Evolutionary conservation across 1,140 invertebrate genomes (phyloP), one percentile per base, ranked within the genome.

Genomic region (Physella acuta): DNA sequence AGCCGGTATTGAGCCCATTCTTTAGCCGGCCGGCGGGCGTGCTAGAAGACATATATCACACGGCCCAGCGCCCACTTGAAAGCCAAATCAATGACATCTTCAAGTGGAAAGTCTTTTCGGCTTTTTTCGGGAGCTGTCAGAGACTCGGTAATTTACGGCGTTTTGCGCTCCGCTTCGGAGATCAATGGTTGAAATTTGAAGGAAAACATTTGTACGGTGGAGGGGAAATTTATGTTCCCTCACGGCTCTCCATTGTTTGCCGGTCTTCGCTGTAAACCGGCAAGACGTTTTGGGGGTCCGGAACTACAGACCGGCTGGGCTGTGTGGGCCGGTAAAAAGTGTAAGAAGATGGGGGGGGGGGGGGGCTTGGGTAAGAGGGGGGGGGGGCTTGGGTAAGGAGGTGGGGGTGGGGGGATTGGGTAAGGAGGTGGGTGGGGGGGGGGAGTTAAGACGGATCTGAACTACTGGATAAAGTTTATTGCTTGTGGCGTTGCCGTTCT

Each of bases 121-220:
- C 39, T 44, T 44, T 44, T 44, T 44, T 61, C 24, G 59, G n/a
- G 26, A 24, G 36, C 59, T 61, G 59, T 61, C 59, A 61, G 36
- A 8, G 34, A 36, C 36, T 36, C 26, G 3, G 17, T 61, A 61
- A 61, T 61, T 61, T 61, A 61, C 59, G 59, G 59, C 59, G 59
- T 20, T 44, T 61, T 39, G 36, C 59, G 33, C 59, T 39, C 37
- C 59, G 59, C 1, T 61, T 44, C 16, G 59, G 36, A 36, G 59
- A 61, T 61, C 59, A 61, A 61, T 61, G 59, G 59, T 36, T 24
- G 37, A 39, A 61, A 44, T 37, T 61, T 61, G 59, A 61, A 61
- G 59, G 34, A 61, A 61, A 61, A 61, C 59, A 61, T 61, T 61
- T 61, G 59, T 61, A 61, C 59, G 59, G 59, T 61, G 34, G 36